A percentile compares a stretch with the other conserved stretches of the same genome.
Conservation (phyloP, 2,888 invertebrate species). For the Tillus elongatus region DNA sequence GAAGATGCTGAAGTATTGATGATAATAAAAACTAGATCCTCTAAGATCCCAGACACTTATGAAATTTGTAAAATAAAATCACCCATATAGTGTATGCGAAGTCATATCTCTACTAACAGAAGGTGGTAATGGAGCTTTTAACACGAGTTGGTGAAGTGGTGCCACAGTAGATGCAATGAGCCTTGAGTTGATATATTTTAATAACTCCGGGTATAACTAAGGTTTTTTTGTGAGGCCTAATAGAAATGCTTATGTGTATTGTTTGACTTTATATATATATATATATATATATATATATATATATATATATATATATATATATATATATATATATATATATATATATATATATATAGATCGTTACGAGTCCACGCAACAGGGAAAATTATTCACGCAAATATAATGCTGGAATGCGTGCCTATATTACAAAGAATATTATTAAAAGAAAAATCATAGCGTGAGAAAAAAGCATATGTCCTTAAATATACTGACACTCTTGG, state of each 20-base stretch:
- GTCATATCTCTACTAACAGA: constrained; percentile 81
- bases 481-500: constrained; percentile 1
- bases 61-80: constrained; percentile 71
- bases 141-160: constrained; percentile 69
- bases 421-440: constrained; percentile 1
- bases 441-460: constrained; percentile 3
- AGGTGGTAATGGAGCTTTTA: constrained; percentile 67
- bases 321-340: too few relatives aligned
- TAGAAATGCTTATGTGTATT: too few relatives aligned
- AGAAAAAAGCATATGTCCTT: constrained; percentile 2
- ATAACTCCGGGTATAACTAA: too few relatives aligned
- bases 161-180: constrained; percentile 44
- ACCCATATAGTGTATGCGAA: constrained; percentile 89
- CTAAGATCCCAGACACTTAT: constrained; percentile 66
- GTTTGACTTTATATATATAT: too few relatives aligned
- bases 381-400: too few relatives aligned
- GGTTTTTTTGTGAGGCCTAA: too few relatives aligned
- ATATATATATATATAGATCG: too few relatives aligned
- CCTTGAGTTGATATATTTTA: too few relatives aligned
- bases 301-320: too few relatives aligned
- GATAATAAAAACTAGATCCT: constrained; percentile 85
- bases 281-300: too few relatives aligned
- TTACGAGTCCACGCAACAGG: too few relatives aligned
- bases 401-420: too few relatives aligned
- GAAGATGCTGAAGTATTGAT: constrained; percentile 77